Evolutionary conservation across 2,797 vertebrate genomes (phyloP).

Genomic region (Avahi laniger): DNA sequence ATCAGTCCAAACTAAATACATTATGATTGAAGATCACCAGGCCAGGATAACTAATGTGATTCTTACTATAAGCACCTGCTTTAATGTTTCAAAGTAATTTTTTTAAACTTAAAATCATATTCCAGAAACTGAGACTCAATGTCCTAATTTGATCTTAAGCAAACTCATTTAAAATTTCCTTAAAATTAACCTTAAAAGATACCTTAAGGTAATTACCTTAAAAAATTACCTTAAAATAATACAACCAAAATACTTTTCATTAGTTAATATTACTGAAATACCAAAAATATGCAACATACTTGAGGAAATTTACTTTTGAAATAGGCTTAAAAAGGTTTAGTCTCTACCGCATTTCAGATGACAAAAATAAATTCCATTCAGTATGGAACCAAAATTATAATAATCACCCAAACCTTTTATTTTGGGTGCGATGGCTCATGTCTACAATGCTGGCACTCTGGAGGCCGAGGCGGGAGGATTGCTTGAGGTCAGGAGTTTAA

Average conservation of each 20-base stretch:
- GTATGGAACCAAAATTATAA: background rate
- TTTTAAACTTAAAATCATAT: background rate
- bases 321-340: conserved; percentile 1
- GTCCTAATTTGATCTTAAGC: background rate
- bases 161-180: no score
- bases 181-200: no score
- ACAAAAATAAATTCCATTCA: conserved; percentile 47
- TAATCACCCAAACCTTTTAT: no score
- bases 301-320: conserved; percentile 44
- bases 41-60: background rate
- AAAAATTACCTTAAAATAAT: no score
- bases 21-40: background rate
- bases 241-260: no score
- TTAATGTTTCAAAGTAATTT: conserved; percentile 30
- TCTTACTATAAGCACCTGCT: background rate
- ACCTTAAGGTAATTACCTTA: no score
- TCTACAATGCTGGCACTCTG: no score
- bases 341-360: background rate
- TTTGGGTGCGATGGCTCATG: no score
- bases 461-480: no score
- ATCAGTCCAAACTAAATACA: background rate
- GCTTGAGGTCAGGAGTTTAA: no score
- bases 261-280: no score
- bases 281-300: no score
- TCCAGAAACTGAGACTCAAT: conserved; percentile 34